phyloP scores from a whole-genome alignment of 2,113 vertebrate genomes.

The Procavia capensis region DNA sequence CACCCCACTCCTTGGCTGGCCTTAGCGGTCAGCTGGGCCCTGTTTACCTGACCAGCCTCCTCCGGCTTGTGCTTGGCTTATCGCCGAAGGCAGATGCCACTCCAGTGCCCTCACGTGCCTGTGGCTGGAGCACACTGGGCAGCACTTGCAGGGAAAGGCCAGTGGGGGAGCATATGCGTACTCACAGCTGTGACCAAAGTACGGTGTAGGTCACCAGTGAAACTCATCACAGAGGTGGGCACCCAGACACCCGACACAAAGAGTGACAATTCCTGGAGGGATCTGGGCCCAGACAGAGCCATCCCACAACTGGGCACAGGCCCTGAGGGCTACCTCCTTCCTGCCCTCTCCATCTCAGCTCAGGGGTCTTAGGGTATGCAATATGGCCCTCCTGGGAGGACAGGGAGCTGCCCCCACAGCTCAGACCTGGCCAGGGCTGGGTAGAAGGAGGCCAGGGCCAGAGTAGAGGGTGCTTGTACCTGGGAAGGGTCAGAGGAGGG shows the following conservation, averaged over 20 bases:
- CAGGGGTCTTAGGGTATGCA: background rate
- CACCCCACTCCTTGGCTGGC: conserved; percentile 12
- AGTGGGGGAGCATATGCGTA: background rate
- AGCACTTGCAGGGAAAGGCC: conserved; percentile 20
- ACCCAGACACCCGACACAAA: background rate
- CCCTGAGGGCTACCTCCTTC: background rate
- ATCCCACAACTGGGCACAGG: background rate
- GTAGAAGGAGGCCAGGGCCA: background rate
- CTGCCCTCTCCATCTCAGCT: background rate
- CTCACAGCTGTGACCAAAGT: background rate
- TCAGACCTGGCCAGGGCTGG: background rate
- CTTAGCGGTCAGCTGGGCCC: conserved; percentile 3
- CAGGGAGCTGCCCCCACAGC: background rate
- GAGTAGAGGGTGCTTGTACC: conserved; percentile 74
- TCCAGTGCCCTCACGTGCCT: background rate
- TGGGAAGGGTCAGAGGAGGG: conserved; percentile 74
- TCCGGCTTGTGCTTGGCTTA: conserved; percentile 36
- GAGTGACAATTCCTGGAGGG: background rate
- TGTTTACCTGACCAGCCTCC: background rate
- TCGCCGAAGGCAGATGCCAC: conserved; percentile 47
- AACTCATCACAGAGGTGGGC: background rate
- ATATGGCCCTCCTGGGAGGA: background rate
- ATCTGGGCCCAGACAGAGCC: background rate
- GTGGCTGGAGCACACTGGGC: background rate
- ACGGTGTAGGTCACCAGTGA: background rate